Evolutionary conservation across 2,797 vertebrate genomes (phyloP), one percentile per base, ranked within the genome.

Genomic region (Hypotaenidia philippensis): DNA sequence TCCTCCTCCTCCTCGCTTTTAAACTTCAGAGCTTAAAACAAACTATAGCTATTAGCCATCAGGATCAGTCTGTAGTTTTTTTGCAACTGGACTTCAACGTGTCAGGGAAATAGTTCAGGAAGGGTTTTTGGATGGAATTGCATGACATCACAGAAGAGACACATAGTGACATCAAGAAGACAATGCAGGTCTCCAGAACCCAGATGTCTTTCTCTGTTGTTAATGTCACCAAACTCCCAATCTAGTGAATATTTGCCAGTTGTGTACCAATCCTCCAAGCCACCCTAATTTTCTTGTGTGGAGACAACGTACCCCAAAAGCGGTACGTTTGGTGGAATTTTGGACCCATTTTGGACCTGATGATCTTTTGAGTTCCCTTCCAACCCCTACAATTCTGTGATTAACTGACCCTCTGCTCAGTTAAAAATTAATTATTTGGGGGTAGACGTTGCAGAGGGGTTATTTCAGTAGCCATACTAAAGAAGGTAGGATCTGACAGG

Each of bases 401-500:
- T 65, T 68, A 53, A 63, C 31, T 26, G 57, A 80, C 45, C 57
- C 13, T 71, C 57, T 89, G 63, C 53, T 64, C 89, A 55, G 71
- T 32, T 36, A 81, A 80, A 83, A 89, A 59, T 23, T 11, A 89
- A 79, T 79, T 77, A 34, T 63, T 63, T 69, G 21, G n/a, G 27
- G 21, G 22, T 45, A 27, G 47, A 87, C 27, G 32, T 32, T 95
- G 60, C 65, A 59, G 13, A 9, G 41, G 15, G 22, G 57, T 74
- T 83, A 47, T 61, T 92, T 83, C 60, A 71, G 65, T 60, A 83
- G 60, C 71, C 72, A 32, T 25, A 32, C 34, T 41, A 49, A 56
- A 20, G 66, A 83, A 84, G 59, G 83, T 60, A 69, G 64, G 63
- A 78, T 64, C 63, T 63, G 63, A 41, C 27, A 86, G 77, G 72